Base-by-base conservation (phyloP, 1,140 invertebrate species). In the Bradysia coprophila region DNA sequence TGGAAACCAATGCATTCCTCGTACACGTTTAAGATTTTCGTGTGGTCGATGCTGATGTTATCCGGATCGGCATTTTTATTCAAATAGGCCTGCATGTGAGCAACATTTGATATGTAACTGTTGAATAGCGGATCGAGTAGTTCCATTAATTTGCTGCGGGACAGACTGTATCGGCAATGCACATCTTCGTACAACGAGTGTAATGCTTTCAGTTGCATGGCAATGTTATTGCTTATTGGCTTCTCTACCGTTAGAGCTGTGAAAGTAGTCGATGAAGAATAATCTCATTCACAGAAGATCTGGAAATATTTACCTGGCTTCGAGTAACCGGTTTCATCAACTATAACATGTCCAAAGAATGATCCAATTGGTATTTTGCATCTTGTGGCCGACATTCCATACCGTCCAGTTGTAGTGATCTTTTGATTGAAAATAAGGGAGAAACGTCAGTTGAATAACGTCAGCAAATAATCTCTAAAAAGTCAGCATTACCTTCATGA, bases 281-380 rank as follows among this genome's bases (percentile, higher is more conserved):
- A n/a, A n/a, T n/a, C n/a, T n/a, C n/a, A n/a, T n/a, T n/a, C n/a
- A n/a, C n/a, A n/a, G n/a, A n/a, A n/a, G n/a, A n/a, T n/a, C n/a
- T n/a, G n/a, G n/a, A n/a, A n/a, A n/a, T n/a, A n/a, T n/a, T n/a
- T 43, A 43, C 41, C n/a, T 16, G 61, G 47, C 53, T 72, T 67
- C 0, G 66, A 65, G 45, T 72, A 72, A 45, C 69, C 64, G 48
- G 75, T 76, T 5, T 78, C 78, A 31, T 82, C 57, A 39, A 86
- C 71, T 20, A 84, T 75, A 32, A 86, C 76, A 56, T 92, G 87
- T 2, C 90, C 90, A 55, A 86, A 93, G 61, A 92, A 93, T 54
- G 78, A 79, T n/a, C 88, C 90, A 18, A 92, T 64, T 1, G 88
- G 87, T 40, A 93, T 90, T 59, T 83, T 79, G 51, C 86, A 90